Base-by-base conservation (phyloP, 2,888 invertebrate genomes). In the Nesidiocoris tenuis region DNA sequence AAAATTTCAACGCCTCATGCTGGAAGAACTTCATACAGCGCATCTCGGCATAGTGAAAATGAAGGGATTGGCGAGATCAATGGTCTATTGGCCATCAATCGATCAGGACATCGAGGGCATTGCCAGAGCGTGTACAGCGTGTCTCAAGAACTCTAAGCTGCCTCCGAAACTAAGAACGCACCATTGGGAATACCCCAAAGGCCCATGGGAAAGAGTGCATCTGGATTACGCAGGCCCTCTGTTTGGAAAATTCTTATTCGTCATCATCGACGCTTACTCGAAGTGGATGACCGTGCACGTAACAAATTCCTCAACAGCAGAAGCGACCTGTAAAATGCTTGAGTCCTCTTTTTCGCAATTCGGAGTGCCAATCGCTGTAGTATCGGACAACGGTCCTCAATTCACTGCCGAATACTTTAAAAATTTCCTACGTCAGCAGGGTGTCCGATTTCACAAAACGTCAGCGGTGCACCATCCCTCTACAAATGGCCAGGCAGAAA, bases 211-310 rank as follows among this genome's bases (percentile, higher is more conserved):
- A 1, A 74, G 80, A n/a, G 78, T 81, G 0, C 81, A 81, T 61
- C 64, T 76, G 1, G 80, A 81, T 75, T 81, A 78, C 55, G 64
- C 77, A 54, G 79, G 77, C 0, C 63, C 76, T n/a, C 74, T 79
- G 2, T 22, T 76, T 76, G 57, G 70, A 2, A 74, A 77, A 22
- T 79, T 77, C 2, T 80, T 79, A 22, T 61, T 81, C 3, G 61
- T 82, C 0, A 19, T 81, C 1, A 72, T 81, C 0, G 80, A 81
- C 63, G 78, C 81, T 0, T 75, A 79, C 56, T 79, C 78, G 0
- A 81, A 81, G 54, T 81, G 80, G 80, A 78, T 78, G 0, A 80
- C 80, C 74, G 78, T 81, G 0, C 65, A 79, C 0, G 67, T 76
- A 17, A 75, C 71, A 1, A 71, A 16, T 67, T 57, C 77, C 75